Base-by-base conservation (phyloP, 1,140 invertebrate genomes). In the Saccostrea glomerata region DNA sequence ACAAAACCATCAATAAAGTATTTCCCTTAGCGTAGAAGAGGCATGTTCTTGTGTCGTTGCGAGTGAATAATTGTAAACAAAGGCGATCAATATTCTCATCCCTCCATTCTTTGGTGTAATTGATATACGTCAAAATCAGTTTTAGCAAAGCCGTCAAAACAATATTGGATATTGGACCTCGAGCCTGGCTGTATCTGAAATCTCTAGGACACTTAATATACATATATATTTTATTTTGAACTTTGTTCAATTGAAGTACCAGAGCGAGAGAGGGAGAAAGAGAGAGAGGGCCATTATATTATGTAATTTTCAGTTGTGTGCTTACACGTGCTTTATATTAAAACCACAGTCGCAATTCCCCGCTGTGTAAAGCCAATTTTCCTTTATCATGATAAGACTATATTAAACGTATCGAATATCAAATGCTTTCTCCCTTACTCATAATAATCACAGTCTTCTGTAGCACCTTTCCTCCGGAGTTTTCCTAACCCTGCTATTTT, bases 361-460 rank as follows among this genome's bases (percentile, higher is more conserved):
- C 30, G 13, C 13, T 25, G 23, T 23, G 15, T 77, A 36, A 15
- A 77, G 15, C 70, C 70, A 36, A 77, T 77, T 77, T 63, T 77
- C 30, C 70, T 77, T 77, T 77, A 77, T 77, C 70, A 36, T 25
- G 70, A 30, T 77, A 77, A 77, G 23, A 36, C 25, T 77, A 77
- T 30, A 77, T 77, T 30, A 77, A 77, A 36, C 23, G 25, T 77
- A 77, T 77, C 70, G 30, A 77, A 77, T 77, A 30, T 77, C 70
- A 36, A 77, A 77, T 77, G 25, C 25, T 77, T 30, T 77, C 70
- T 77, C 25, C 25, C 23, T 77, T 77, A 25, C 70, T 77, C 30
- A 77, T 77, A 77, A 25, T 47, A 66, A 9, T 30, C 1, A 30
- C 7, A 13, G 70, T 30, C 23, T 36, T 36, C 13, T 15, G 23